Base-by-base conservation (phyloP, 2,888 invertebrate genomes). In the Isoperla grammatica region DNA sequence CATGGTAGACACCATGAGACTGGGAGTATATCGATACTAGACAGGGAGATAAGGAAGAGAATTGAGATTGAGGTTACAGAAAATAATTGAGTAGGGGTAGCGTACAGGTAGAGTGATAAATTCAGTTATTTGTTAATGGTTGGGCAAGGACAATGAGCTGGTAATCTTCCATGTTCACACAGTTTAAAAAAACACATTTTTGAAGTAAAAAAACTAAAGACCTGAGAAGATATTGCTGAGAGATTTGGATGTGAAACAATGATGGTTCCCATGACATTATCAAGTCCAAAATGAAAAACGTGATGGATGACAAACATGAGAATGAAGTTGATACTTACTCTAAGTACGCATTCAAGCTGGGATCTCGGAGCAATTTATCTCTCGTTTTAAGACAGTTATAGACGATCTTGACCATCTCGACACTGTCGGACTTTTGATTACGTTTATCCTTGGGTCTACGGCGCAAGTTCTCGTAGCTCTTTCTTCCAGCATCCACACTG, bases 381-480 rank as follows among this genome's bases (percentile, higher is more conserved):
- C 81, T 76, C 3, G 78, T 69, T 69, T 79, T 80, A 0, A 84
- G 71, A 61, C 81, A 80, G 58, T 80, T 76, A 64, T 81, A 82
- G 37, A 83, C 74, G 48, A 81, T 70, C 69, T 79, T 80, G 19
- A 79, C 78, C 67, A 84, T 82, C 43, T 79, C 77, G 58, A 73
- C 72, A 64, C 79, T 79, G 65, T 77, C 77, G 42, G 72, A 74
- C 45, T 77, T 76, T 65, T 72, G 73, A 20, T 72, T 72, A 67
- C 75, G 75, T 59, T 73, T 74, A 50, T 75, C 76, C 71, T 72
- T 75, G 59, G 75, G 74, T 66, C 71, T 74, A 66, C 73, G 75
- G 64, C 74, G 76, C 65, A 78, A 74, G 46, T 72, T 68, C 5
- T 78, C 69, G 66, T 75, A 81, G 19, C 74, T 73, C 65, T 74